Evolutionary conservation across 2,113 vertebrate species (phyloP).

Genomic region (Phylloscopus whistleri): DNA sequence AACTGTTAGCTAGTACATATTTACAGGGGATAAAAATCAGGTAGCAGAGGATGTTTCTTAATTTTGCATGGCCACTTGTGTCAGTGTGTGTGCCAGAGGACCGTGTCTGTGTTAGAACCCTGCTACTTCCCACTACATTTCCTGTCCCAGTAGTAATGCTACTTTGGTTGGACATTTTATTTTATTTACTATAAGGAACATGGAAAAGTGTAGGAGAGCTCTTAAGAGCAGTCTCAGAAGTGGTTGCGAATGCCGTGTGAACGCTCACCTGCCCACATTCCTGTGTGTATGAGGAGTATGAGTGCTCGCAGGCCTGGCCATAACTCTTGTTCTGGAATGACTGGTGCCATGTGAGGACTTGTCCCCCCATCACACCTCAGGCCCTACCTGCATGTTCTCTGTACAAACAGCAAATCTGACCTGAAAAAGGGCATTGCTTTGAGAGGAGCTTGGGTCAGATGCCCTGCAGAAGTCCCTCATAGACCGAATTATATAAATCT

Average conservation of each 20-base stretch:
- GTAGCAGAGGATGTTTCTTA: neutral
- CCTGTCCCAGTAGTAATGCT: rapidly evolving
- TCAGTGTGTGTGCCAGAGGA: neutral
- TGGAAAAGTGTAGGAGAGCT: neutral
- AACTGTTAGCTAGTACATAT: neutral
- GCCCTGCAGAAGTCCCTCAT: neutral
- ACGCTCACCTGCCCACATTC: neutral
- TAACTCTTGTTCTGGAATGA: neutral
- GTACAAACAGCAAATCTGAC: neutral
- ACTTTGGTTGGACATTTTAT: neutral
- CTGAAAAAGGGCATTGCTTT: neutral
- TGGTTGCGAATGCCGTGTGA: neutral
- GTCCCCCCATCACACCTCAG: neutral
- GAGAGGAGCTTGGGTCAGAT: neutral
- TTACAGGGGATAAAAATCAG: neutral
- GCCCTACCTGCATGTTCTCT: neutral
- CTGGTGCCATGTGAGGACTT: neutral
- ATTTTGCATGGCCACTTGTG: neutral
- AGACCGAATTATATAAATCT: neutral
- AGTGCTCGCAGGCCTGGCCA: rapidly evolving
- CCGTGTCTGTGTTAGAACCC: neutral
- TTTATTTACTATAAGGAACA: neutral
- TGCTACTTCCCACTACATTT: neutral
- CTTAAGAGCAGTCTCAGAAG: neutral
- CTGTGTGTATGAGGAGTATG: neutral